These are phyloP conservation scores for Dynastes tityus DNA, from an alignment of 2,888 invertebrate species.

Conservation along the genomic window DNA sequence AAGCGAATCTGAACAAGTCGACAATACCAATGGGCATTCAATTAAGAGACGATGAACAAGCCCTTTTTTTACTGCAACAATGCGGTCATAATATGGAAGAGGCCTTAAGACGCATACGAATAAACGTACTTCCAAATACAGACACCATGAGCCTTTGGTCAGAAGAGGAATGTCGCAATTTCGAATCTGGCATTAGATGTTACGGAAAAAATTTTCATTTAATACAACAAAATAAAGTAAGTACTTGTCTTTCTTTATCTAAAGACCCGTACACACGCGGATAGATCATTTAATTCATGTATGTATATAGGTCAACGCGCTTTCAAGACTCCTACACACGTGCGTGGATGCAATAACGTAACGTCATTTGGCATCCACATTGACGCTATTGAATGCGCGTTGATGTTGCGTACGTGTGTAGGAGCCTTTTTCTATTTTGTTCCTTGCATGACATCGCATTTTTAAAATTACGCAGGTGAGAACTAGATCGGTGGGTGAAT, in stretches of 20 bases:
- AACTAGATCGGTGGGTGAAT: conserved; percentile 94
- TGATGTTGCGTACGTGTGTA: no score
- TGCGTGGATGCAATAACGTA: no score
- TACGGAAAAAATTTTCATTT: conserved; percentile 97
- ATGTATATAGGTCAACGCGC: no score
- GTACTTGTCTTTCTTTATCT: conserved; percentile 7
- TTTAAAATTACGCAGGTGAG: conserved; percentile 75
- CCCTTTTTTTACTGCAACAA: conserved; percentile 90
- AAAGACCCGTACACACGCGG: no score
- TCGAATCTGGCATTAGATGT: conserved; percentile 94
- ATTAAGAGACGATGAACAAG: conserved; percentile 90
- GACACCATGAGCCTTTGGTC: conserved; percentile 93
- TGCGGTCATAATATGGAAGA: conserved; percentile 97
- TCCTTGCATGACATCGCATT: no score
- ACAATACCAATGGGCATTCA: conserved; percentile 83
- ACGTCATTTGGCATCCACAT: no score
- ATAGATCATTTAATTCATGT: no score
- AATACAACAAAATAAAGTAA: conserved; percentile 92
- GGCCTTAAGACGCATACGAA: conserved; percentile 85
- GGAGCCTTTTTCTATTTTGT: no score
- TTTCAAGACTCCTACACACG: no score
- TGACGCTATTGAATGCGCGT: no score
- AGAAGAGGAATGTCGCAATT: conserved; percentile 96
- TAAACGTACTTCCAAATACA: conserved; percentile 77
- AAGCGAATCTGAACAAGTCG: conserved; percentile 69